These are phyloP conservation scores for Sebastes steindachneri DNA, from an alignment of 2,797 vertebrate species.

Conservation along the genomic window DNA sequence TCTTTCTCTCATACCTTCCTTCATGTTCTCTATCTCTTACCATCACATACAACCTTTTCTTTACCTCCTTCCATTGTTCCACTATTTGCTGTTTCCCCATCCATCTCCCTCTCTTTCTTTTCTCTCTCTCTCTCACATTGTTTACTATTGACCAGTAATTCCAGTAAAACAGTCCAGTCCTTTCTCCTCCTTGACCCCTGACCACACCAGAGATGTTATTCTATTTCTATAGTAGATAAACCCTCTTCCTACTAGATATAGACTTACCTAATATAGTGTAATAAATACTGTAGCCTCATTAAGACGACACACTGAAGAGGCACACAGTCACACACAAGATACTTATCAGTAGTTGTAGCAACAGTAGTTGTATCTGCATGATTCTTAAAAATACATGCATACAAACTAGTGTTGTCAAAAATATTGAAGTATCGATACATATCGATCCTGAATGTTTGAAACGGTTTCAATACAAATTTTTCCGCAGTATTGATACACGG, in stretches of 20 bases:
- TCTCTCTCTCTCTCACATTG: not conserved
- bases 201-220: not conserved
- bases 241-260: not conserved
- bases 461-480: not conserved
- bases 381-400: not conserved
- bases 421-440: too few species aligned
- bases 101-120: not conserved
- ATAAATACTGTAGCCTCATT: not conserved
- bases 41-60: slow-evolving; percentile 14
- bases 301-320: not conserved
- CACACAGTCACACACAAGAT: not conserved
- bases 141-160: not conserved
- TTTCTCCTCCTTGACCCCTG: not conserved
- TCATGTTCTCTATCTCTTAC: slow-evolving; percentile 29
- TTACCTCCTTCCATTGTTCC: not conserved
- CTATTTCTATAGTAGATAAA: not conserved
- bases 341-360: not conserved
- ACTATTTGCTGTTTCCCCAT: not conserved
- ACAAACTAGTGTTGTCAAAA: not conserved
- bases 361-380: not conserved
- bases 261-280: not conserved
- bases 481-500: not conserved
- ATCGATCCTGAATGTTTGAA: not conserved
- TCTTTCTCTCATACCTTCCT: slow-evolving; percentile 38
- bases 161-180: not conserved